Conservation (phyloP, 2,888 invertebrate species). For the Nymphalis polychloros region DNA sequence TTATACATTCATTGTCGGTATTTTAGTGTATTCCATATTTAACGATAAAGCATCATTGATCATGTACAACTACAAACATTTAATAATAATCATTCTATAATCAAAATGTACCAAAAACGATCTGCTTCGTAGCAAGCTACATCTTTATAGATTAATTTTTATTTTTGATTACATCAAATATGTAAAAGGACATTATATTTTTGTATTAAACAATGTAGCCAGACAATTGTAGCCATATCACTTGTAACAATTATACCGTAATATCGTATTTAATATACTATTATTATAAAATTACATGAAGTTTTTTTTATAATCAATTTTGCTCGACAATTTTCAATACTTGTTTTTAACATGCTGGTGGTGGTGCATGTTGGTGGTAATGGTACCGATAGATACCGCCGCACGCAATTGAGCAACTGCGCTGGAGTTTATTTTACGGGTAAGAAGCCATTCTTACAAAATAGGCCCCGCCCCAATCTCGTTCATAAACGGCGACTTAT, state of each 20-base stretch:
- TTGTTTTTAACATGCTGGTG: too few species aligned
- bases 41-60: background rate
- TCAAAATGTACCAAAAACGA: slow-evolving; percentile 8
- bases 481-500: too few species aligned
- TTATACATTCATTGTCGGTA: too few species aligned
- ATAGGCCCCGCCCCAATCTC: too few species aligned
- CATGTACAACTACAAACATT: background rate
- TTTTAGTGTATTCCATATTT: too few species aligned
- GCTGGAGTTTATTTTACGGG: too few species aligned
- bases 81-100: slow-evolving; percentile 5
- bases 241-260: slow-evolving; percentile 26
- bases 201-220: slow-evolving; percentile 26
- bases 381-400: too few species aligned
- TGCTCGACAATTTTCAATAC: too few species aligned
- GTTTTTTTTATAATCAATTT: too few species aligned
- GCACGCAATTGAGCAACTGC: too few species aligned
- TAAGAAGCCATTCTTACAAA: too few species aligned
- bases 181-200: slow-evolving; percentile 32
- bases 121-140: background rate
- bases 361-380: too few species aligned
- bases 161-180: slow-evolving; percentile 1
- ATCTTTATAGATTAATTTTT: slow-evolving; percentile 19
- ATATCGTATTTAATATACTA: slow-evolving; percentile 15
- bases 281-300: background rate
- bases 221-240: slow-evolving; percentile 32